These are phyloP conservation scores for Nemurella pictetii DNA, from an alignment of 2,888 invertebrate species.

Conservation along the genomic window DNA sequence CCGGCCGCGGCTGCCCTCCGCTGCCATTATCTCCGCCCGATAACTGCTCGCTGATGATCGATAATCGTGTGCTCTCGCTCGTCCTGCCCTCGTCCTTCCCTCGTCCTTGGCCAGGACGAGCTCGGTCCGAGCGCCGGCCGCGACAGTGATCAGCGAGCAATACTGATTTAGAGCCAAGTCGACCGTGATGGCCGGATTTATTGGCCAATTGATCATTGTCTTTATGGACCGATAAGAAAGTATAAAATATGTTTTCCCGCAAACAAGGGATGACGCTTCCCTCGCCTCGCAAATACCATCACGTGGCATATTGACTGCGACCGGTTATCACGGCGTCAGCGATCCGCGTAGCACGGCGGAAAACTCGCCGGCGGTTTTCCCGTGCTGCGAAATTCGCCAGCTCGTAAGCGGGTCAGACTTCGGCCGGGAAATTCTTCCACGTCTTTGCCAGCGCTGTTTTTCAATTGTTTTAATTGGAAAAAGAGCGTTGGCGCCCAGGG, in stretches of 20 bases:
- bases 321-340: too few species aligned
- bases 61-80: neutral
- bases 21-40: constrained; percentile 10
- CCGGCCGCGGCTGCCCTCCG: neutral
- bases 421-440: too few species aligned
- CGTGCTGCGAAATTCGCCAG: neutral
- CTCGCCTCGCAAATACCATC: too few species aligned
- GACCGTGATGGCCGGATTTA: constrained; percentile 17
- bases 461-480: neutral
- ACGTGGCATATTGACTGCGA: too few species aligned
- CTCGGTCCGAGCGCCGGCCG: neutral
- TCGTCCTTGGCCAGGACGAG: neutral
- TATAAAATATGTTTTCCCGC: neutral
- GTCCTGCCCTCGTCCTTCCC: neutral
- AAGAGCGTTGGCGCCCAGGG: neutral
- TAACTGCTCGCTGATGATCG: constrained; percentile 21
- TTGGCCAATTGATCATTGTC: constrained; percentile 17
- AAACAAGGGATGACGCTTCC: neutral
- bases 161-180: constrained; percentile 26
- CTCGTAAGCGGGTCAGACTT: neutral
- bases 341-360: too few species aligned
- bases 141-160: constrained; percentile 14
- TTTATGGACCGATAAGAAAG: neutral
- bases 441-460: neutral
- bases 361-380: too few species aligned